Evolutionary conservation across 2,797 vertebrate species (phyloP), one percentile per base, ranked within the genome.

Genomic region (Phalloptychus januarius): DNA sequence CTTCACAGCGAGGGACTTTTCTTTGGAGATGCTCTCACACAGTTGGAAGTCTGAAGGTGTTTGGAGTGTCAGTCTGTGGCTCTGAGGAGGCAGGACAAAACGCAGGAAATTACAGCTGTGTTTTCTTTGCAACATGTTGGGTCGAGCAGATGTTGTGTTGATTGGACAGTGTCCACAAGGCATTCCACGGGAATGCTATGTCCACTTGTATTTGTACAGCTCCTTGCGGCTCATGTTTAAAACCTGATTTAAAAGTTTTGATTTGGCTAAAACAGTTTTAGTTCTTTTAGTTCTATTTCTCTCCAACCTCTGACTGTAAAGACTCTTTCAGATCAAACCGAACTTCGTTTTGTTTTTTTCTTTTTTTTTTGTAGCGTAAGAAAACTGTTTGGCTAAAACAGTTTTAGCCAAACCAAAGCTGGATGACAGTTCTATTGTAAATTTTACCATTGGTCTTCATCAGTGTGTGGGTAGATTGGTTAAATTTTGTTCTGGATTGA

Each of bases 51-150:
- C 18, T 33, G 71, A 72, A 25, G 71, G 18, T 23, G n/a, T 31
- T 46, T 40, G 38, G 23, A 69, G 5, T 42, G 38, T 42, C 38
- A 25, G 12, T 42, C 65, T 42, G 38, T 25, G n/a, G 65, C 65
- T 12, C 38, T 12, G 23, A 67, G 45, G 70, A 72, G 70, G 70
- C 45, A 72, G 31, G 45, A 72, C 45, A 36, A 48, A 33, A 72
- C 1, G 5, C 45, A 72, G 46, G 48, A 72, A 72, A 50, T 36
- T 25, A 36, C 5, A 13, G 71, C 71, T 50, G 45, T 46, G n/a
- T 50, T 72, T 48, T 48, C 38, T 69, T 69, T 69, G 40, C 18
- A 44, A 72, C 46, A 38, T 15, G 20, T 38, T 36, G 33, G 20
- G 4, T 50, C 12, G 23, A 33, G 31, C 31, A 33, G 28, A 33